phyloP scores from a whole-genome alignment of 1,140 invertebrate species.

The Drosophila ohnishii region DNA sequence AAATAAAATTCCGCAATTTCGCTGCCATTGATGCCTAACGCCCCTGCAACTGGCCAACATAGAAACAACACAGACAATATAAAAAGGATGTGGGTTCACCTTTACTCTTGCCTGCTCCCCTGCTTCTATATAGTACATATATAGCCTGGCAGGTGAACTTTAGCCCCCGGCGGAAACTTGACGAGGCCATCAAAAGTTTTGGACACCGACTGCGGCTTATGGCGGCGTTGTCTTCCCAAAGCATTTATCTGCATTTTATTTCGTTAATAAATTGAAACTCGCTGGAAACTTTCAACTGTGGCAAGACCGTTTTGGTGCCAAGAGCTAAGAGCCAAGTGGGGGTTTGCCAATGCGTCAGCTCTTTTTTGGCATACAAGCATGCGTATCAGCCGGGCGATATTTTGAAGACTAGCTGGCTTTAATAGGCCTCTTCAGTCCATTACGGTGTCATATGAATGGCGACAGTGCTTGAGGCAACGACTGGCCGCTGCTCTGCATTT shows the following conservation, averaged over 20 bases:
- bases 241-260: slow-evolving; percentile 79
- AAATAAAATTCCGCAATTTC: slow-evolving; percentile 74
- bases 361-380: slow-evolving; percentile 14
- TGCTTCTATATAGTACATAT: background rate
- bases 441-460: slow-evolving; percentile 10
- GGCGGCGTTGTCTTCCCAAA: slow-evolving; percentile 35
- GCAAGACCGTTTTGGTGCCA: slow-evolving; percentile 34
- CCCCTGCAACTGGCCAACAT: slow-evolving; percentile 40
- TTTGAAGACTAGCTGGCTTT: slow-evolving; percentile 39
- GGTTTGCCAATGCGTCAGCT: slow-evolving; percentile 38
- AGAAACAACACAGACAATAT: slow-evolving; percentile 24
- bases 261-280: slow-evolving; percentile 81
- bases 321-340: slow-evolving; percentile 26
- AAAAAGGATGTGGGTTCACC: slow-evolving; percentile 8
- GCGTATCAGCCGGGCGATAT: slow-evolving; percentile 4
- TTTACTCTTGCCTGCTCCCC: background rate
- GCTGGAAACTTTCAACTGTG: slow-evolving; percentile 60
- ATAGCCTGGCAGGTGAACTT: slow-evolving; percentile 30
- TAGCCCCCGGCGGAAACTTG: slow-evolving; percentile 45
- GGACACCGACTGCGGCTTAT: slow-evolving; percentile 65
- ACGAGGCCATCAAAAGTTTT: slow-evolving; percentile 72
- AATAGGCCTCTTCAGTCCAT: slow-evolving; percentile 53
- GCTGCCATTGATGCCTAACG: slow-evolving; percentile 58
- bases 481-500: slow-evolving; percentile 48
- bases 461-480: slow-evolving; percentile 17